Base-by-base conservation (phyloP, 2,888 invertebrate species). In the Machimus atricapillus region DNA sequence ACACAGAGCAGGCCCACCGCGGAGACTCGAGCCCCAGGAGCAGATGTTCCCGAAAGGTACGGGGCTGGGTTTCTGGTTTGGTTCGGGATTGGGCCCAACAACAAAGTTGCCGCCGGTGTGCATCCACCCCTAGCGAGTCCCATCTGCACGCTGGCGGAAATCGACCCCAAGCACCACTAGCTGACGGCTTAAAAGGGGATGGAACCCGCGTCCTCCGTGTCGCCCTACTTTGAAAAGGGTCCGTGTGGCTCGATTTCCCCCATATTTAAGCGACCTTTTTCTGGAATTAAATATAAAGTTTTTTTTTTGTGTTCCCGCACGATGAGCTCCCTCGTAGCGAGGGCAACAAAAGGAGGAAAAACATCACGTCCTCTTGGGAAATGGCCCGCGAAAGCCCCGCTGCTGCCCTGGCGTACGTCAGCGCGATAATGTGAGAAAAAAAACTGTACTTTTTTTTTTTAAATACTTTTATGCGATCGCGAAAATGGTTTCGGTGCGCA, bases 1-100 rank as follows among this genome's bases (percentile, higher is more conserved):
- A 56, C n/a, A 58, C 82, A 66, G 56, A 16, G 82, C 82, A 82
- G 56, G 56, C 37, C 27, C 34, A 34, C 58, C 37, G 23, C 19
- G 8, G 34, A n/a, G n/a, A n/a, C n/a, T n/a, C 12, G 52, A 83
- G 37, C 83, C 40, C 58, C 58, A 83, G 83, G 66, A 83, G 83
- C 83, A 83, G 83, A 83, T 83, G 83, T 83, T 83, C 66, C 83
- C n/a, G 46, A 79, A 78, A 46, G 46, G 79, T 34, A 14, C 76
- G 76, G n/a, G 19, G 16, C 76, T 27, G 66, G 52, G n/a, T 66
- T 66, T 58, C 58, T 23, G 58, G 37, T 77, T 46, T 27, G 52
- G 66, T 23, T 43, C 3, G 56, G 52, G 66, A 14, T 43, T 4
- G 56, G 83, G 14, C 66, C 83, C 66, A 83, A 66, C 83, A 83